Conservation (phyloP, 2,888 invertebrate species). For the Therioaphis trifolii region DNA sequence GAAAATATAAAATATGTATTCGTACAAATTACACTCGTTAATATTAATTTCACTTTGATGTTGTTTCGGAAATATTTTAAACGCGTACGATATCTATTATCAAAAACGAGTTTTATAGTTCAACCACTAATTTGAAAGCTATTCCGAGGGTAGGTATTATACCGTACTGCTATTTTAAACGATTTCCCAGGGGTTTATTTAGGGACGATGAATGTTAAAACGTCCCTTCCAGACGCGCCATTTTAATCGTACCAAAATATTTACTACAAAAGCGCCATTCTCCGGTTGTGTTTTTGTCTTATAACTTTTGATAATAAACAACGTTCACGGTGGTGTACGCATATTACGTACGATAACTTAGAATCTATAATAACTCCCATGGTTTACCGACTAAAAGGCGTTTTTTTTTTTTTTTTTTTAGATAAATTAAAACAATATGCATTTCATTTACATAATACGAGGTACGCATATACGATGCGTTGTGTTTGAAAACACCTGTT, state of each 20-base stretch:
- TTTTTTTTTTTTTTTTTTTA: too few relatives aligned
- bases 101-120: conserved; percentile 35
- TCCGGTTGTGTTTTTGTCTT: conserved; percentile 36
- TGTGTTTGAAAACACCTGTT: too few relatives aligned
- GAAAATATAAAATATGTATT: too few relatives aligned
- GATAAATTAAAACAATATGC: too few relatives aligned
- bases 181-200: conserved; percentile 58
- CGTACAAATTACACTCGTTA: too few relatives aligned
- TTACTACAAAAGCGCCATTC: conserved; percentile 34
- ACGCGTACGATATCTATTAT: background rate
- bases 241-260: conserved; percentile 55
- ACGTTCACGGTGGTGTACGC: background rate
- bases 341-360: background rate
- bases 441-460: too few relatives aligned
- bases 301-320: conserved; percentile 42
- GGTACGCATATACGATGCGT: too few relatives aligned
- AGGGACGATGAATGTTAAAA: conserved; percentile 55
- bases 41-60: too few relatives aligned
- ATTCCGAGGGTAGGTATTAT: conserved; percentile 24
- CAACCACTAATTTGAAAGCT: conserved; percentile 53
- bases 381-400: too few relatives aligned
- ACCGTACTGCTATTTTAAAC: conserved; percentile 34
- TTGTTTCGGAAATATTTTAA: background rate
- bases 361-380: too few relatives aligned
- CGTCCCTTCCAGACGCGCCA: conserved; percentile 48